phyloP scores from a whole-genome alignment of 2,113 vertebrate genomes.

The Madoqua kirkii region DNA sequence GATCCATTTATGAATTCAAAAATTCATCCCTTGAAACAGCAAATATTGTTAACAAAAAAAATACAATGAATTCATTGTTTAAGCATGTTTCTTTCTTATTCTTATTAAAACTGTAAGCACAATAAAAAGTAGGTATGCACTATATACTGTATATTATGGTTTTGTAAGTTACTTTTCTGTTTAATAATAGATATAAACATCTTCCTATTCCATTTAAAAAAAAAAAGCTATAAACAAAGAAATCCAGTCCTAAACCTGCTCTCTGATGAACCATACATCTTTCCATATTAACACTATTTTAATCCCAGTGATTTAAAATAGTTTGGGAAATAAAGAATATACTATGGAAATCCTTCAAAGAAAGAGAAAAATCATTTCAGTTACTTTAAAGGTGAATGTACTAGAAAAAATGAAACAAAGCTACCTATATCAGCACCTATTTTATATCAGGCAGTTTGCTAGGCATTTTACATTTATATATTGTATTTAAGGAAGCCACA shows the following conservation, averaged over 20 bases:
- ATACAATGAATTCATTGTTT: neutral
- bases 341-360: neutral
- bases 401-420: neutral
- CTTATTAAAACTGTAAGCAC: neutral
- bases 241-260: neutral
- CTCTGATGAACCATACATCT: neutral
- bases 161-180: neutral
- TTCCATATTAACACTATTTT: neutral
- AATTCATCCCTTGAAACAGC: neutral
- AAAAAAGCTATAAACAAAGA: neutral
- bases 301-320: slow-evolving; percentile 1
- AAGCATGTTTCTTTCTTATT: neutral
- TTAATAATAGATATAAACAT: neutral
- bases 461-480: neutral
- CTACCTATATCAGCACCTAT: neutral
- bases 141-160: neutral
- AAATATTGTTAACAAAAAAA: neutral
- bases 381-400: slow-evolving; percentile 6
- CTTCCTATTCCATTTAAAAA: neutral
- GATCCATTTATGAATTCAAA: neutral
- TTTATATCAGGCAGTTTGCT: neutral
- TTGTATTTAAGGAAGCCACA: neutral
- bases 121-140: neutral
- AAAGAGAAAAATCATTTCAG: neutral
- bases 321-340: neutral